These are phyloP conservation scores for Theonella swinhoei DNA, from an alignment of 37 sponge, comb jelly and placozoan genomes.

Conservation along the genomic window DNA sequence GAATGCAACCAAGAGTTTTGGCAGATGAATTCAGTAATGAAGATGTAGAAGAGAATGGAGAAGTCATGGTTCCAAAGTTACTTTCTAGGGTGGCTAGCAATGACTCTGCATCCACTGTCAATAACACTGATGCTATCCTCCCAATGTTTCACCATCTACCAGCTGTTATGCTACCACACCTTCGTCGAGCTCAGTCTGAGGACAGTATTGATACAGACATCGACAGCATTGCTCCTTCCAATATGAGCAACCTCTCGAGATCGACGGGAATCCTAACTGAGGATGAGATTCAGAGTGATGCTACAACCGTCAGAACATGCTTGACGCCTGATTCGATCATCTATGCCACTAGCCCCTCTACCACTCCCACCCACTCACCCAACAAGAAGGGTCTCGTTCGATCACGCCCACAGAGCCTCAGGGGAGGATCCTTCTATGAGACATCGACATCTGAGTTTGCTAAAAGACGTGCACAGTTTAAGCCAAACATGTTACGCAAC, in stretches of 20 bases:
- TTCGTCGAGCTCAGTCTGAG: neutral
- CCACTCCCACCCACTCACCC: neutral
- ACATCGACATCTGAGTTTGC: conserved; percentile 73
- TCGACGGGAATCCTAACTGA: neutral
- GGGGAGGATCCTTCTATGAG: conserved; percentile 66
- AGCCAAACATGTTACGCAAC: conserved; percentile 48
- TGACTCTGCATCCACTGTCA: neutral
- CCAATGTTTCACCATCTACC: neutral
- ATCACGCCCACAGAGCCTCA: conserved; percentile 12
- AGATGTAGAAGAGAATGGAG: neutral
- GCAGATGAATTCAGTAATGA: neutral
- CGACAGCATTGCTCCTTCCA: conserved; percentile 1
- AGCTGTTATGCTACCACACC: neutral
- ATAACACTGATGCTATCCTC: neutral
- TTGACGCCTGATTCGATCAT: conserved; percentile 39
- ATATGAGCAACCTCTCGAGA: neutral
- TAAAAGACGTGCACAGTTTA: conserved; percentile 50
- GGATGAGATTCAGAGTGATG: neutral
- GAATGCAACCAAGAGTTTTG: neutral
- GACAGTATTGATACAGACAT: conserved; percentile 27
- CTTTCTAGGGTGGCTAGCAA: neutral
- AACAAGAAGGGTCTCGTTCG: conserved; percentile 24
- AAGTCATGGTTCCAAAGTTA: neutral
- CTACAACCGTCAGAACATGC: neutral
- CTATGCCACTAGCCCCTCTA: neutral